These are phyloP conservation scores for Seladonia tumulorum DNA, from an alignment of 2,888 invertebrate species.

Conservation along the genomic window DNA sequence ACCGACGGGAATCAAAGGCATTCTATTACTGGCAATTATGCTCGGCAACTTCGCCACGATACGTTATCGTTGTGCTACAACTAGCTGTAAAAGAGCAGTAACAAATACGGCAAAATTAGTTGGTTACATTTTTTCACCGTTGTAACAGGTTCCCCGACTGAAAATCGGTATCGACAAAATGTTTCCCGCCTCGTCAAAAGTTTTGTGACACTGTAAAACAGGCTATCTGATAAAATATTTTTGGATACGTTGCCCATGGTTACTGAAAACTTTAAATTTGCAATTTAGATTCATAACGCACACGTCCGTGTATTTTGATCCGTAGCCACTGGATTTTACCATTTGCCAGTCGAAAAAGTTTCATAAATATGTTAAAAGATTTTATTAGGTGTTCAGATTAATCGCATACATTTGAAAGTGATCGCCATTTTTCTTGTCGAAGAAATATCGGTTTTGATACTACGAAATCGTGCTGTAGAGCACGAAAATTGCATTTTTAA, in stretches of 20 bases:
- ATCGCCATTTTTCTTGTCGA: too few relatives aligned
- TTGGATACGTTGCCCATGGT: not conserved
- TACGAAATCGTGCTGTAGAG: too few relatives aligned
- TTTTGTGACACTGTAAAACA: not conserved
- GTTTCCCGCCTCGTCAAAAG: not conserved
- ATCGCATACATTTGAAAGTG: too few relatives aligned
- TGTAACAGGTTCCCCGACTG: not conserved
- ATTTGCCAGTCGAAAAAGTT: not conserved
- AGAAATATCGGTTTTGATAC: too few relatives aligned
- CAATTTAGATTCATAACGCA: not conserved
- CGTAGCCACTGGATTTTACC: not conserved
- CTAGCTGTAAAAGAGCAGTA: not conserved
- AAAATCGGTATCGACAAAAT: not conserved
- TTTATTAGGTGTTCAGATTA: not conserved
- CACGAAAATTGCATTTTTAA: too few relatives aligned
- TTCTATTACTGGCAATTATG: not conserved
- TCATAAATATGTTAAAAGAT: slow-evolving; percentile 2
- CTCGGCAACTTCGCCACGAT: not conserved
- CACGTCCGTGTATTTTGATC: not conserved
- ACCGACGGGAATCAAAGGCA: not conserved
- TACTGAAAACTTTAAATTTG: not conserved
- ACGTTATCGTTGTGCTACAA: not conserved
- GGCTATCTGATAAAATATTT: not conserved
- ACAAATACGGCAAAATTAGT: not conserved
- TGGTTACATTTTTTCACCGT: not conserved